These are phyloP conservation scores for Drosophila maculinotata DNA, from an alignment of 2,888 invertebrate species.

Conservation along the genomic window DNA sequence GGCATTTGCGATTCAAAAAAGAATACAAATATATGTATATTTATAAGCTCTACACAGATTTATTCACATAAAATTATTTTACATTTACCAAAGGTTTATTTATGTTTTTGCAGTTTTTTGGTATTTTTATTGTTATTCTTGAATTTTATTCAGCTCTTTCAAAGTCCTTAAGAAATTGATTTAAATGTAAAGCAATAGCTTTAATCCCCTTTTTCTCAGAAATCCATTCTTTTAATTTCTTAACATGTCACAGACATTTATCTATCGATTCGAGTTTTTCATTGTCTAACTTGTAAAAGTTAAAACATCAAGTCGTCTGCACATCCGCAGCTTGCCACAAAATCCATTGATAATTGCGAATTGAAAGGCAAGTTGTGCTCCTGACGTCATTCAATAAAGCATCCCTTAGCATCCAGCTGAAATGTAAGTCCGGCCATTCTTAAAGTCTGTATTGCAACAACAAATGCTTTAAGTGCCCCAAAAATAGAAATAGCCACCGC, in stretches of 20 bases:
- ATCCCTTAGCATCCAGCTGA: constrained; percentile 27
- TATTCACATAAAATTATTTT: too few relatives aligned
- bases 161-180: not conserved
- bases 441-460: constrained; percentile 3
- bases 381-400: constrained; percentile 38
- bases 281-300: constrained; percentile 24
- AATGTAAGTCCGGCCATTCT: too few relatives aligned
- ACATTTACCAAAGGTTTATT: too few relatives aligned
- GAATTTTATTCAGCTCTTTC: not conserved
- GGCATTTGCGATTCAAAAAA: too few relatives aligned
- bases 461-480: constrained; percentile 37
- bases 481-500: constrained; percentile 18
- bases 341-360: constrained; percentile 30
- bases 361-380: constrained; percentile 4
- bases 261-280: constrained; percentile 11
- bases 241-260: not conserved
- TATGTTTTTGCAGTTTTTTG: too few relatives aligned
- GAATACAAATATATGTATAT: too few relatives aligned
- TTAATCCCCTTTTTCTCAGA: not conserved
- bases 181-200: not conserved
- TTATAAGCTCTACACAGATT: too few relatives aligned
- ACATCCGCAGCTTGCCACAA: constrained; percentile 20
- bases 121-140: not conserved
- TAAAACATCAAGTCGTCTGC: constrained; percentile 21
- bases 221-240: not conserved